Evolutionary conservation across 2,797 vertebrate genomes (phyloP).

Genomic region (Graptemys geographica): DNA sequence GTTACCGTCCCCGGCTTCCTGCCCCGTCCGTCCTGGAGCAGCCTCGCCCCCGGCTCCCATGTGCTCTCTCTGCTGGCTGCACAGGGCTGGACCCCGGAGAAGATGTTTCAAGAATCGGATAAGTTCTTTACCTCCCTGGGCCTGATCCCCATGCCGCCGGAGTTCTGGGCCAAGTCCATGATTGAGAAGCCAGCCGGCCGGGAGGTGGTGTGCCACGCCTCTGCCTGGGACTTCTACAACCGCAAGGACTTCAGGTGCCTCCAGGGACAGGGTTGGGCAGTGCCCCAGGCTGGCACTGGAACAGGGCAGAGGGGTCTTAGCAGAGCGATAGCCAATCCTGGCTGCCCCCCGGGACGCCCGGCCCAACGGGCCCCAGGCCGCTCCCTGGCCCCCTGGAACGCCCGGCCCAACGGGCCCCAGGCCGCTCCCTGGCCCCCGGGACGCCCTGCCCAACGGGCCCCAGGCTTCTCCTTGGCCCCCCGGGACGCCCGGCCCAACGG

Average conservation of each 20-base stretch:
- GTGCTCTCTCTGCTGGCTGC: background rate
- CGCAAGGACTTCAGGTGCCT: slow-evolving; percentile 93
- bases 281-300: background rate
- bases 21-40: background rate
- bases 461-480: background rate
- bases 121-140: slow-evolving; percentile 92
- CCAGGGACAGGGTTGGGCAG: rapidly evolving
- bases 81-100: slow-evolving; percentile 91
- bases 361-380: background rate
- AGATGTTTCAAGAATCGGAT: slow-evolving; percentile 93
- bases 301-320: rapidly evolving
- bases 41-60: background rate
- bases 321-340: rapidly evolving
- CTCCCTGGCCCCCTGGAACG: too few species aligned
- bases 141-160: slow-evolving; percentile 87
- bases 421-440: background rate
- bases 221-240: slow-evolving; percentile 97
- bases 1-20: background rate
- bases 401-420: background rate
- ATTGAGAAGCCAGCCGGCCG: slow-evolving; percentile 87
- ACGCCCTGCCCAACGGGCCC: background rate
- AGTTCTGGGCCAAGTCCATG: slow-evolving; percentile 94
- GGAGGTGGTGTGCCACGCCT: slow-evolving; percentile 94
- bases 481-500: rapidly evolving
- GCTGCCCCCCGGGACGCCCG: too few species aligned